A percentile compares a stretch with the other conserved stretches of the same genome.
Conservation (phyloP, 2,888 invertebrate species). For the Eristalis arbustorum region DNA sequence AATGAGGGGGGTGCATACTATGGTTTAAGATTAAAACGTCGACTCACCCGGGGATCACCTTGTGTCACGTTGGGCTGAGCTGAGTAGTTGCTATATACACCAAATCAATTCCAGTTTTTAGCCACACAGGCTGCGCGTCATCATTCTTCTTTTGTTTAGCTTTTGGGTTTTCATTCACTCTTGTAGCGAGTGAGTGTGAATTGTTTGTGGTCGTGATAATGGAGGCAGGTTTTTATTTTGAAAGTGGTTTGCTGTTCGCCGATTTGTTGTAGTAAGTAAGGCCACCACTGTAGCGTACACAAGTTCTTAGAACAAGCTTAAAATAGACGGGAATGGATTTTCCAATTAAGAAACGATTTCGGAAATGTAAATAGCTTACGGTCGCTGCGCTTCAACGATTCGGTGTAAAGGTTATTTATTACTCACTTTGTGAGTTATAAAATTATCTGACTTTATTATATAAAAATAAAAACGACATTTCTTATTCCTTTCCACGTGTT, state of each 20-base stretch:
- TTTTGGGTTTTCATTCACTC: slow-evolving; percentile 40
- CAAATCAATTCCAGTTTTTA: slow-evolving; percentile 54
- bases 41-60: slow-evolving; percentile 67
- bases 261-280: slow-evolving; percentile 46
- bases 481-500: not conserved
- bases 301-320: slow-evolving; percentile 34
- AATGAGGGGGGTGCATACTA: slow-evolving; percentile 4
- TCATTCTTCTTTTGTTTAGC: slow-evolving; percentile 43
- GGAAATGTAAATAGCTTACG: slow-evolving; percentile 57
- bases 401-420: slow-evolving; percentile 13
- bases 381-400: slow-evolving; percentile 56
- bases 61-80: slow-evolving; percentile 32
- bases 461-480: not conserved
- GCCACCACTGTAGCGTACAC: slow-evolving; percentile 34
- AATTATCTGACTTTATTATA: not conserved
- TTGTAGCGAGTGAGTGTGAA: slow-evolving; percentile 37
- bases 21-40: slow-evolving; percentile 6
- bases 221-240: slow-evolving; percentile 64
- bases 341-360: slow-evolving; percentile 41
- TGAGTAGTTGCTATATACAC: slow-evolving; percentile 1
- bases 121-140: slow-evolving; percentile 25
- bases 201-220: slow-evolving; percentile 40
- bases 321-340: slow-evolving; percentile 40
- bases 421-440: not conserved
- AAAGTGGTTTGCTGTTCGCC: slow-evolving; percentile 60